Evolutionary conservation across 2,113 vertebrate species (phyloP), one percentile per base, ranked within the genome.

Genomic region (Dasypus novemcinctus): DNA sequence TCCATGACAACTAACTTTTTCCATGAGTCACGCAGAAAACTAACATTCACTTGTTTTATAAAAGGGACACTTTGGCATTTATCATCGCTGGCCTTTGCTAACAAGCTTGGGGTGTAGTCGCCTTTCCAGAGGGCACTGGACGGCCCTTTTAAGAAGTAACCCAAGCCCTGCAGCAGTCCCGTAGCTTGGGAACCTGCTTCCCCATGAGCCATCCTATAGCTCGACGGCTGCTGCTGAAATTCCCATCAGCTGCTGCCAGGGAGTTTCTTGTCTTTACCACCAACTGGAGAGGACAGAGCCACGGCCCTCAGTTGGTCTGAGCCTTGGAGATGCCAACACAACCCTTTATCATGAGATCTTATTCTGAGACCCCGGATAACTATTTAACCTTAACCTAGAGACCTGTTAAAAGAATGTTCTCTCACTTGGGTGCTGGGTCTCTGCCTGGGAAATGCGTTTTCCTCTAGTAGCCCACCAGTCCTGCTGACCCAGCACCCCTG

Each of bases 1-100:
- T 71, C 91, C 5, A 1, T 90, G 88, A 94, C 82, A 4, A 91
- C 63, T 76, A 79, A 84, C 83, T 95, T 97, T 97, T 97, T 97
- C 97, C 97, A 91, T 97, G 97, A 97, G 94, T 96, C 97, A 97
- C 83, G 97, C 87, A 89, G 85, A 96, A 96, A 87, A 94, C 92
- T 85, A 36, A 87, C 92, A 87, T 93, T 72, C 96, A 13, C 52
- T 96, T 41, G 72, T 41, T 94, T 95, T 68, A 43, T 49, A 76
- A 96, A 91, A 41, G 64, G 52, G 85, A 20, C n/a, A 46, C 71
- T 89, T 66, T 93, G 94, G 93, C 96, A 76, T 87, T 78, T 71
- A 13, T 36, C 95, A 49, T 29, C 43, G 0, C 69, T 33, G 2
- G 93, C 80, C 87, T 64, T 64, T 82, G 69, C 95, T 81, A 36